Conservation (phyloP, 2,888 invertebrate genomes). For the Drosophila tanythrix region DNA sequence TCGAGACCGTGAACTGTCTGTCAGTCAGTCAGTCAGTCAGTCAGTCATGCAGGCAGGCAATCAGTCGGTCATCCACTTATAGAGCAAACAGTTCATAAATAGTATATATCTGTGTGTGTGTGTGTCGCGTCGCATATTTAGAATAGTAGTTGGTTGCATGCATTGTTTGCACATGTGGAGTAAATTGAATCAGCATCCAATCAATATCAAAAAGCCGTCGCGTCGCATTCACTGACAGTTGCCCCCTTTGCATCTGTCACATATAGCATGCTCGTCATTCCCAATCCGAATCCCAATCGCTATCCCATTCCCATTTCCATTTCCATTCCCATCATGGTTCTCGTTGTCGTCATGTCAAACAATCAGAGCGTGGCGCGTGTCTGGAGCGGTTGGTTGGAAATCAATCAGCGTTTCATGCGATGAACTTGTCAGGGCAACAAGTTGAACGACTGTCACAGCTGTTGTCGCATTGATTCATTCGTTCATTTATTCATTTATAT, state of each 20-base stretch:
- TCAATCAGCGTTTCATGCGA: constrained; percentile 69
- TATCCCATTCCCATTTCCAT: constrained; percentile 2
- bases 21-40: constrained; percentile 24
- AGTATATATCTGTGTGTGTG: neutral
- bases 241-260: constrained; percentile 11
- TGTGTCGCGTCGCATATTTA: neutral
- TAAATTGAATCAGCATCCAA: constrained; percentile 46
- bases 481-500: constrained; percentile 15
- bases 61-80: constrained; percentile 4
- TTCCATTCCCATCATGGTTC: constrained; percentile 1
- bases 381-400: constrained; percentile 45
- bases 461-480: constrained; percentile 36
- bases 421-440: constrained; percentile 64
- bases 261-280: constrained; percentile 12
- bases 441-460: constrained; percentile 40
- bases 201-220: constrained; percentile 67
- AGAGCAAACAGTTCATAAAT: constrained; percentile 45
- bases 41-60: constrained; percentile 17
- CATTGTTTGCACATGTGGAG: constrained; percentile 43
- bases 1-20: constrained; percentile 39
- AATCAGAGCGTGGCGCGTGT: constrained; percentile 60
- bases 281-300: neutral
- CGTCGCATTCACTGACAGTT: constrained; percentile 36
- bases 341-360: constrained; percentile 47
- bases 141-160: constrained; percentile 14